A percentile compares a stretch with the other conserved stretches of the same genome.
Evolutionary conservation across 2,113 vertebrate genomes (phyloP).

Genomic region (Ceyx cyanopectus): DNA sequence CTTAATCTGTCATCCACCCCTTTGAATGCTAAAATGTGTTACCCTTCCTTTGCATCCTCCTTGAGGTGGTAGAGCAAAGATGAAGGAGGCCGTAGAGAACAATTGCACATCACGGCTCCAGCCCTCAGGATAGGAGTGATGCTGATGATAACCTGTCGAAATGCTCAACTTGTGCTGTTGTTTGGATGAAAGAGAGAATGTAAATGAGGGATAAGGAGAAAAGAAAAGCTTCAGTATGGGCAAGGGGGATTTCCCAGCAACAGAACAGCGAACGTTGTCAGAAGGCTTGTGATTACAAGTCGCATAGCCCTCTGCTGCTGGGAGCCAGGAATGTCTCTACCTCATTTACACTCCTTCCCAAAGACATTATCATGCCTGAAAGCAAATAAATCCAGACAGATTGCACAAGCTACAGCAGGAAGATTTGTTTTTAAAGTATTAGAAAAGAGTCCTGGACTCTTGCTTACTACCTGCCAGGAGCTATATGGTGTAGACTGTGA

Average conservation of each 20-base stretch:
- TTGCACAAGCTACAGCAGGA: not conserved
- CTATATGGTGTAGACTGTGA: not conserved
- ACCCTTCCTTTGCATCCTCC: not conserved
- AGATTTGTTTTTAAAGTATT: not conserved
- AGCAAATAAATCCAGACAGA: not conserved
- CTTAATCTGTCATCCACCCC: slow-evolving; percentile 2
- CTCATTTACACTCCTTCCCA: slow-evolving; percentile 8
- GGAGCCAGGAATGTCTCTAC: not conserved
- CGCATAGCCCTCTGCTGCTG: not conserved
- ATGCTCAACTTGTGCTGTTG: not conserved
- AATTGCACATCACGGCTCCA: not conserved
- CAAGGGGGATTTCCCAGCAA: slow-evolving; percentile 13
- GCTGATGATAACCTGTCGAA: slow-evolving; percentile 46
- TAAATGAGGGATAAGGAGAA: slow-evolving; percentile 44
- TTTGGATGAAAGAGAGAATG: slow-evolving; percentile 56
- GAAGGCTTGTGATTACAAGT: slow-evolving; percentile 18
- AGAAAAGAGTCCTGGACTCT: not conserved
- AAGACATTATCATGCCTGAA: not conserved
- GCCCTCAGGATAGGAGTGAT: slow-evolving; percentile 49
- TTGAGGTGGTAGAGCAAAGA: not conserved
- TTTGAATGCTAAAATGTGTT: not conserved
- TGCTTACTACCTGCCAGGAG: not conserved
- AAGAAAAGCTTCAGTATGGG: slow-evolving; percentile 20
- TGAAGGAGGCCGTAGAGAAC: slow-evolving; percentile 35
- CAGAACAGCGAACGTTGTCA: not conserved